phyloP scores from a whole-genome alignment of 2,888 invertebrate species.

The Timandra comae region DNA sequence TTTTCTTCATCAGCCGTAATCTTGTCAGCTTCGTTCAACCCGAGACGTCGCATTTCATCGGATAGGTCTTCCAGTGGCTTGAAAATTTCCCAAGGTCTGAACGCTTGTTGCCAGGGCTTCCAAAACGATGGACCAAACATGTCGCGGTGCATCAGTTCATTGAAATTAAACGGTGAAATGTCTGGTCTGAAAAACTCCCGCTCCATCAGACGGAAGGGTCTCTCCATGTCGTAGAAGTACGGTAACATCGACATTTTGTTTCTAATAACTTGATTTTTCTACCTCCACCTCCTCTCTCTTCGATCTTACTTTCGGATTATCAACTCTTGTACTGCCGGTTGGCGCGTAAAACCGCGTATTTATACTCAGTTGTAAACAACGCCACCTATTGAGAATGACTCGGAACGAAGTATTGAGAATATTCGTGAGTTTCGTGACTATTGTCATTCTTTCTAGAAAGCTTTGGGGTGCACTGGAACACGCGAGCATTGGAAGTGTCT shows the following conservation, averaged over 20 bases:
- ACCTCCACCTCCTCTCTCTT: too few relatives aligned
- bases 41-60: conserved; percentile 50
- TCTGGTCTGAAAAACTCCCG: conserved; percentile 41
- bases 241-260: conserved; percentile 54
- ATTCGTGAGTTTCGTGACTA: conserved; percentile 3
- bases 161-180: conserved; percentile 16
- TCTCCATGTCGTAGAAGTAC: conserved; percentile 43
- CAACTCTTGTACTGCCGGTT: conserved; percentile 25
- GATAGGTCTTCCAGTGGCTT: conserved; percentile 50
- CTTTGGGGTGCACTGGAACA: too few relatives aligned
- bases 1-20: conserved; percentile 70
- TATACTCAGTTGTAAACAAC: conserved; percentile 26
- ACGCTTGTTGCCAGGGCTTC: conserved; percentile 33
- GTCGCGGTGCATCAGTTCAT: conserved; percentile 29
- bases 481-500: conserved; percentile 7
- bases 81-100: conserved; percentile 34
- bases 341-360: conserved; percentile 19
- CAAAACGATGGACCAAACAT: conserved; percentile 26
- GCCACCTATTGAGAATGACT: conserved; percentile 28
- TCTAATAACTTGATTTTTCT: conserved; percentile 6
- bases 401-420: conserved; percentile 20
- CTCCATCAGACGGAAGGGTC: conserved; percentile 54
- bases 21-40: conserved; percentile 54
- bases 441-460: conserved; percentile 2
- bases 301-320: conserved; percentile 14